phyloP scores from a whole-genome alignment of 2,113 vertebrate species.

The Malurus elegans region DNA sequence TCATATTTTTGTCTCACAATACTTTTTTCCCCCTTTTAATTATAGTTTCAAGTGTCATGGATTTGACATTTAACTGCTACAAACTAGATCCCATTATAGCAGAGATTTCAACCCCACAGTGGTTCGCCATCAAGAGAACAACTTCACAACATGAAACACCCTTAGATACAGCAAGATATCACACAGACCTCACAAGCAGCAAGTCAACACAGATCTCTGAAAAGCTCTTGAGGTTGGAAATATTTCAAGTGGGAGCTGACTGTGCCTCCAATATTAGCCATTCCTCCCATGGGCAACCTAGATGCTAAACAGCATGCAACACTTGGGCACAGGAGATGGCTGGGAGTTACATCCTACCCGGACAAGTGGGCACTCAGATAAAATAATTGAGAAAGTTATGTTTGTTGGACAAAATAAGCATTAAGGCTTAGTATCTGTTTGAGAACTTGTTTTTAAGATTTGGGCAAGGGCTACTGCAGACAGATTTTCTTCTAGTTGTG shows the following conservation, averaged over 20 bases:
- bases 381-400: background rate
- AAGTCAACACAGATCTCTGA: background rate
- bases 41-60: background rate
- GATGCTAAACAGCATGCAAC: background rate
- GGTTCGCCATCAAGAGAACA: background rate
- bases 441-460: background rate
- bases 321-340: background rate
- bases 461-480: background rate
- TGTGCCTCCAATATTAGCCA: background rate
- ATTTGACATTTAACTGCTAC: conserved; percentile 47
- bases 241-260: background rate
- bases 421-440: background rate
- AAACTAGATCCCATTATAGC: background rate
- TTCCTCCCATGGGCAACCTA: background rate
- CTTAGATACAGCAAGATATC: background rate
- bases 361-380: background rate
- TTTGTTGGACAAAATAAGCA: background rate
- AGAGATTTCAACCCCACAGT: background rate
- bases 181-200: background rate
- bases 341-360: background rate
- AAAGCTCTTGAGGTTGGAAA: background rate
- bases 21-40: background rate
- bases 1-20: background rate
- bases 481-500: background rate
- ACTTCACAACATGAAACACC: background rate